Conservation (phyloP, 2,797 vertebrate species). For the Crenichthys baileyi region DNA sequence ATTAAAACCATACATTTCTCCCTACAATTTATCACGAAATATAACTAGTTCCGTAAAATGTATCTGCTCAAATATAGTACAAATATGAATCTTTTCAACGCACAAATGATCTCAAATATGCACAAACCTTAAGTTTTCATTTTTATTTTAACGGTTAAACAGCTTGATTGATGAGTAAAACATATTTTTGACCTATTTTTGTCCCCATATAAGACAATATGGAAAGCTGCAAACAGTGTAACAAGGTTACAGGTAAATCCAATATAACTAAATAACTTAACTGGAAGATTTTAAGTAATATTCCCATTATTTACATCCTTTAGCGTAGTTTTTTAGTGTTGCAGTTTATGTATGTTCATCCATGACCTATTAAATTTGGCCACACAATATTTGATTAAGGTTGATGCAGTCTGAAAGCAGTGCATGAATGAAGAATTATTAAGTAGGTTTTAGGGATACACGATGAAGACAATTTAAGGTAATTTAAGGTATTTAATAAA, state of each 20-base stretch:
- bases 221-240: slow-evolving; percentile 12
- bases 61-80: neutral
- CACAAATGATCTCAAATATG: neutral
- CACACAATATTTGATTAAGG: slow-evolving; percentile 8
- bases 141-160: neutral
- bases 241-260: slow-evolving; percentile 1
- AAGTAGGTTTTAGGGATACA: neutral
- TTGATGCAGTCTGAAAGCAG: slow-evolving; percentile 12
- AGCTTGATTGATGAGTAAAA: neutral
- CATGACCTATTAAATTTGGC: slow-evolving; percentile 31
- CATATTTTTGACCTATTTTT: neutral
- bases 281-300: neutral
- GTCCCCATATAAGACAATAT: neutral
- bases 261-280: slow-evolving; percentile 16
- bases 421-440: neutral
- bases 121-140: neutral
- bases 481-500: slow-evolving; percentile 12
- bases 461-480: slow-evolving; percentile 13
- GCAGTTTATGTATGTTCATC: slow-evolving; percentile 12
- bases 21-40: neutral
- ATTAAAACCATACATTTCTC: neutral
- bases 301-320: slow-evolving; percentile 42
- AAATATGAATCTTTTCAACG: neutral
- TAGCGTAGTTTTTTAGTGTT: slow-evolving; percentile 19
- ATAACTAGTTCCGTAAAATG: neutral